These are phyloP conservation scores for Salvelinus namaycush DNA, from an alignment of 2,113 vertebrate genomes.

Conservation along the genomic window DNA sequence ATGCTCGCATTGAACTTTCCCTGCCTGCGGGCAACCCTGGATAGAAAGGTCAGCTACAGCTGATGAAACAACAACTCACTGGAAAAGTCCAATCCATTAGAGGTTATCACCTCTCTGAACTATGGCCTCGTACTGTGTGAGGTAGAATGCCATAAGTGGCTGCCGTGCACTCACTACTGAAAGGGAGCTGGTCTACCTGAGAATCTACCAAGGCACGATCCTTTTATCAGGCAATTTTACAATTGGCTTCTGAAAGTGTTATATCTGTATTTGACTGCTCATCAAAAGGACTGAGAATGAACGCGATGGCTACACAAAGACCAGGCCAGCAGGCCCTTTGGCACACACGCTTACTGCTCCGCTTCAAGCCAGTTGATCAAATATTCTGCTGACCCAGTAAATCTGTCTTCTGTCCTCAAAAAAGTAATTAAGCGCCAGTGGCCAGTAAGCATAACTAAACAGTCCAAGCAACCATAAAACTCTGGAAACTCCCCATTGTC, in stretches of 20 bases:
- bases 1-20: conserved; percentile 17
- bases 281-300: conserved; percentile 1
- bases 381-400: conserved; percentile 52
- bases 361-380: conserved; percentile 46
- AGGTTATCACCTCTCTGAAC: no score
- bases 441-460: conserved; percentile 46
- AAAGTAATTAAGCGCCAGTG: conserved; percentile 41
- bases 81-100: neutral
- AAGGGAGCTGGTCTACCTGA: neutral
- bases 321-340: neutral
- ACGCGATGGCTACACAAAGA: neutral
- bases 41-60: conserved; percentile 16
- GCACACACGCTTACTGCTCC: conserved; percentile 27
- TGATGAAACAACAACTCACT: conserved; percentile 2
- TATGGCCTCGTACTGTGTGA: no score
- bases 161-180: no score
- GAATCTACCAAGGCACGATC: neutral
- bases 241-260: neutral
- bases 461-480: conserved; percentile 42
- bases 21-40: conserved; percentile 3
- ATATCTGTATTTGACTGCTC: neutral
- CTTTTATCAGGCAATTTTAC: neutral
- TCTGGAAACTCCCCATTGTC: conserved; percentile 16
- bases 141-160: no score
- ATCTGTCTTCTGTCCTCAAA: conserved; percentile 33